Base-by-base conservation (phyloP, 2,113 vertebrate genomes). In the Harpagus bidentatus region DNA sequence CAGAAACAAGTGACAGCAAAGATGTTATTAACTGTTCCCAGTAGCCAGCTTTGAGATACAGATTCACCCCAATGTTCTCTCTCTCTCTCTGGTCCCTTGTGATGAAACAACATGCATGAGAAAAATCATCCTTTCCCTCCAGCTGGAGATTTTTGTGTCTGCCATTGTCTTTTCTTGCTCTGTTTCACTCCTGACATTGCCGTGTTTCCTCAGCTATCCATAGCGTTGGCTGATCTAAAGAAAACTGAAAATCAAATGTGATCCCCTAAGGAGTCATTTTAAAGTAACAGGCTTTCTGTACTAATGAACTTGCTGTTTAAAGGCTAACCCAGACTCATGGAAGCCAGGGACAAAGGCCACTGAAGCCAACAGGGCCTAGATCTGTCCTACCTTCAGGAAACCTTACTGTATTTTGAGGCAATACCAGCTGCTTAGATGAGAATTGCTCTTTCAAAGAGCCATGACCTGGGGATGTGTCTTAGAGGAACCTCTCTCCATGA, bases 21-120 rank as follows among this genome's bases (percentile, higher is more conserved):
- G 90, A 81, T 40, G 10, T 73, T 94, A 94, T 95, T 96, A 92
- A 85, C 82, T 83, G 48, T 81, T 93, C 90, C 66, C 55, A 73
- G 47, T 38, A 88, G 85, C 86, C 50, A 28, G 50, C 47, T 93
- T 88, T 42, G 53, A 91, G 84, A 88, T 19, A 91, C 22, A 95
- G 84, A 59, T 86, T 93, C 78, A 81, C 19, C 22, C 45, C 43
- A 73, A 76, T 38, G 50, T 2, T 4, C 34, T 76, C 42, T 86
- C 50, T 80, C n/a, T 80, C n/a, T 63, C 13, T 55, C 61, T 66
- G 28, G 26, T 65, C 36, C 4, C 71, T 48, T 62, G 53, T 45
- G 32, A 58, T 38, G 55, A 81, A 78, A 56, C 10, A 70, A 63
- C 4, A 17, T 25, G 38, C 17, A 40, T n/a, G 38, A 74, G 48